A percentile compares a stretch with the other conserved stretches of the same genome.
phyloP scores from a whole-genome alignment of 2,113 vertebrate genomes.

The Rhabdomys dilectus region DNA sequence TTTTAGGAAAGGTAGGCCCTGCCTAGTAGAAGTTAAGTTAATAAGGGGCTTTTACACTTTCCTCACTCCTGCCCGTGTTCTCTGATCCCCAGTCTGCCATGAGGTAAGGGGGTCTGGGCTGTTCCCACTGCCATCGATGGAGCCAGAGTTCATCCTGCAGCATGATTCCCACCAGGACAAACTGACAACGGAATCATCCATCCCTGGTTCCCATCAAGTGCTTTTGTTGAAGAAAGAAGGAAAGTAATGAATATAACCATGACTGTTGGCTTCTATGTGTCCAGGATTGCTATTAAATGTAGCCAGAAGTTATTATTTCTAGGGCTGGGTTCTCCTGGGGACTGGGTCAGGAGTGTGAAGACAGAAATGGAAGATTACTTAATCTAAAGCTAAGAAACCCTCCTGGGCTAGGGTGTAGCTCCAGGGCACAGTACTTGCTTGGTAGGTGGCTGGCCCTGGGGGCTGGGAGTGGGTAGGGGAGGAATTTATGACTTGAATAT shows the following conservation, averaged over 20 bases:
- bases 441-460: background rate
- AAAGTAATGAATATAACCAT: background rate
- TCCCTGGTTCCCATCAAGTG: no score
- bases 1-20: background rate
- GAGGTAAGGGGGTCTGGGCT: background rate
- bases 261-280: background rate
- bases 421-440: background rate
- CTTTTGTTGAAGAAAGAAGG: background rate
- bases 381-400: background rate
- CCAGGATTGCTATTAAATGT: background rate
- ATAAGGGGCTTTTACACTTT: background rate
- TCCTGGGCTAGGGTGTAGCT: background rate
- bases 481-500: background rate
- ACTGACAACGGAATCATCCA: background rate
- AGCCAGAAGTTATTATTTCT: background rate
- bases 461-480: background rate
- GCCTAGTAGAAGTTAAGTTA: background rate
- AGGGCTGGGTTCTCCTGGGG: background rate
- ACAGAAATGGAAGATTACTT: background rate
- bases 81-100: background rate
- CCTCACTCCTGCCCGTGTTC: background rate
- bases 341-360: background rate
- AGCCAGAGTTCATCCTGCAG: background rate
- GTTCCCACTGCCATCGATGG: background rate
- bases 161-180: background rate